Evolutionary conservation across 1,140 invertebrate species (phyloP), one percentile per base, ranked within the genome.

Genomic region (Euschistus heros): DNA sequence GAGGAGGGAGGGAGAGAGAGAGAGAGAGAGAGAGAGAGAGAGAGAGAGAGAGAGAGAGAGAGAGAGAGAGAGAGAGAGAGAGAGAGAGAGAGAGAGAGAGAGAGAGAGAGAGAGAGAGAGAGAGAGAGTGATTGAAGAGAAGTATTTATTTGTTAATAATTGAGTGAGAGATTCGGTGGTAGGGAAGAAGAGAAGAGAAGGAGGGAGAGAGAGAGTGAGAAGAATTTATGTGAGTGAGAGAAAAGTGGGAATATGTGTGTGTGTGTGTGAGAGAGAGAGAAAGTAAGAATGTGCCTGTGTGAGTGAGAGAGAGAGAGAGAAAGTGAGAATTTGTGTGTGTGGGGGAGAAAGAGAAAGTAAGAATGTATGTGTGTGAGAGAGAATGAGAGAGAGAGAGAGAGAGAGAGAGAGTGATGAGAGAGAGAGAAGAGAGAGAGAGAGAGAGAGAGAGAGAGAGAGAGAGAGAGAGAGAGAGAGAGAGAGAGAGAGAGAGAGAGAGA

Each of bases 381-480:
- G 52, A 55, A 55, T 8, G 18, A 18, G 18, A 18, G 18, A 18
- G 18, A 24, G 52, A 24, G 52, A 24, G 22, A 24, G 22, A 24
- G 22, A 24, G 22, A 24, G 22, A 24, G 22, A 24, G 22, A 24
- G 22, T 8, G 18, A 18, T 13, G 52, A 55, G 52, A 55, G 52
- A 55, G 52, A 55, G 52, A 18, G 18, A 18, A 55, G 52, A 55
- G 52, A 55, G 52, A 55, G 18, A 18, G 18, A 18, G 52, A 55
- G 52, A 24, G 52, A 24, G 22, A 18, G 17, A 17, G 17, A 18
- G 52, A 55, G 52, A 55, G 52, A 55, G 52, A 55, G 52, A 55
- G 52, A 55, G 52, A 55, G 52, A 55, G 52, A 55, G 52, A 55
- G 52, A 55, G 52, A 55, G 52, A 55, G 52, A 55, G 52, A 55